Conservation (phyloP, 2,888 invertebrate genomes). For the Zaprionus lineosus region DNA sequence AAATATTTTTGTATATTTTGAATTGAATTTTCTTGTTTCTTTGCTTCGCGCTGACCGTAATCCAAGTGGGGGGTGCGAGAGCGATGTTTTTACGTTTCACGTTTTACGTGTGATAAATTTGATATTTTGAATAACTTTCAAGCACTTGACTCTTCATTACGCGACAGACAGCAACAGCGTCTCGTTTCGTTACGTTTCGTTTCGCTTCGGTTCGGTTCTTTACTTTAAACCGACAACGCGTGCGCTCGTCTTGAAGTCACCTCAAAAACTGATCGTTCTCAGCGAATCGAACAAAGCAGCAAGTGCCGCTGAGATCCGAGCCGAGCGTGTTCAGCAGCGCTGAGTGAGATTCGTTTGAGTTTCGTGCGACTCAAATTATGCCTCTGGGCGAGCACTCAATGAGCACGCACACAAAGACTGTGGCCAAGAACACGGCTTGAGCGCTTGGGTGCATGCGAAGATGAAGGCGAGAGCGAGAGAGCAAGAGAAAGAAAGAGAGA, state of each 20-base stretch:
- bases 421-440: constrained; percentile 2
- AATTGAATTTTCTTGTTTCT: constrained; percentile 59
- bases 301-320: constrained; percentile 49
- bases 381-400: constrained; percentile 71
- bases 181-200: constrained; percentile 43
- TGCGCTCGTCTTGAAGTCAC: constrained; percentile 80
- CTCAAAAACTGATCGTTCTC: constrained; percentile 81
- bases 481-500: not conserved
- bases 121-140: constrained; percentile 47
- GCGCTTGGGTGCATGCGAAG: constrained; percentile 1
- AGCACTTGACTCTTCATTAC: constrained; percentile 51
- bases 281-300: constrained; percentile 49
- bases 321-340: constrained; percentile 3
- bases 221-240: constrained; percentile 54
- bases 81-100: constrained; percentile 55
- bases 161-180: constrained; percentile 33
- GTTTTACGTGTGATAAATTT: constrained; percentile 58
- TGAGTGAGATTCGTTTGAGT: constrained; percentile 43
- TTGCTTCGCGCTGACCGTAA: constrained; percentile 78
- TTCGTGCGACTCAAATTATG: constrained; percentile 48
- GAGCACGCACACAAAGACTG: constrained; percentile 72
- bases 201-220: constrained; percentile 40
- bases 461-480: not conserved
- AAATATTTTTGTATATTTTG: constrained; percentile 24
- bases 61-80: constrained; percentile 77